Conservation (phyloP, 2,888 invertebrate species). For the Drosophila eohydei region DNA sequence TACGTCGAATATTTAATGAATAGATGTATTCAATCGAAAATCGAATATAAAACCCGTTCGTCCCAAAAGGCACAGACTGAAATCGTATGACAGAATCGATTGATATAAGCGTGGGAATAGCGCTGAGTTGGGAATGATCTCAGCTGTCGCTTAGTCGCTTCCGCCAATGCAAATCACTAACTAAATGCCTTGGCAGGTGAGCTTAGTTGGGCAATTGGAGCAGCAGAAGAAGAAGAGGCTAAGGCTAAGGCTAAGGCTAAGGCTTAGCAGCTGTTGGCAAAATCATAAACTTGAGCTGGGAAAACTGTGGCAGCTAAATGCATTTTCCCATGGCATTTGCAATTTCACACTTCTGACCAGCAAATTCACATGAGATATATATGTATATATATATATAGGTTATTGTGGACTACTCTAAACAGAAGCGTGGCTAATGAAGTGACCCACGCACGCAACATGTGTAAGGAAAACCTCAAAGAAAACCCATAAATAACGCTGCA, state of each 20-base stretch:
- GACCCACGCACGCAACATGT: constrained; percentile 32
- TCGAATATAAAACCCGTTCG: constrained; percentile 34
- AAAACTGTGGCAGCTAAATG: constrained; percentile 43
- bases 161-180: constrained; percentile 27
- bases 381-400: neutral
- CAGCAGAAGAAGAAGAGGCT: neutral
- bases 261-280: constrained; percentile 19
- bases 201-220: constrained; percentile 10
- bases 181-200: constrained; percentile 22
- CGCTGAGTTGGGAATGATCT: constrained; percentile 37
- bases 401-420: constrained; percentile 54
- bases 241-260: neutral
- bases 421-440: constrained; percentile 68
- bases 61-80: neutral
- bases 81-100: constrained; percentile 18
- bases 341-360: constrained; percentile 62
- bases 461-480: constrained; percentile 50
- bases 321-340: constrained; percentile 58
- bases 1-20: constrained; percentile 15
- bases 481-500: constrained; percentile 63
- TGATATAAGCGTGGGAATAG: constrained; percentile 52
- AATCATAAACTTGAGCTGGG: constrained; percentile 54
- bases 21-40: neutral
- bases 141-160: constrained; percentile 18
- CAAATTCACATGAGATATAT: constrained; percentile 48